phyloP scores from a whole-genome alignment of 2,888 invertebrate species.

The Callinectes sapidus region DNA sequence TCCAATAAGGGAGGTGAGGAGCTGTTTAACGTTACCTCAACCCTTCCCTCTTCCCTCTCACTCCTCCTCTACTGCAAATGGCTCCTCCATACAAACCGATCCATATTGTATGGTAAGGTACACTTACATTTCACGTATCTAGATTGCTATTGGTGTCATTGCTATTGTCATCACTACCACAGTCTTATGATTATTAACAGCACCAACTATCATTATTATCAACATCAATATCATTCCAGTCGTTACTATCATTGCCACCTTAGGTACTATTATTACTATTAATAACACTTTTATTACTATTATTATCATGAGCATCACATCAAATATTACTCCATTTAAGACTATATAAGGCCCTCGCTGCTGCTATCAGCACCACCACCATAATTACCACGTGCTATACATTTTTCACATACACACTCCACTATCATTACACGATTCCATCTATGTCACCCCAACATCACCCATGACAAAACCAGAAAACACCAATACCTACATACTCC shows the following conservation, averaged over 20 bases:
- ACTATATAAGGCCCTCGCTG: neutral
- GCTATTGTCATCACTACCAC: neutral
- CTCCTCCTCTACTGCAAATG: too few species aligned
- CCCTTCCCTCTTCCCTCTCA: too few species aligned
- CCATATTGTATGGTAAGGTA: too few species aligned
- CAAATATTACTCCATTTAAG: neutral
- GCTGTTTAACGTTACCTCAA: neutral
- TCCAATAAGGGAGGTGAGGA: neutral
- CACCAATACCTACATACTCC: neutral
- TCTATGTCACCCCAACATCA: too few species aligned
- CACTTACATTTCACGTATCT: neutral
- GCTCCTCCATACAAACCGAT: too few species aligned
- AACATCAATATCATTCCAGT: neutral
- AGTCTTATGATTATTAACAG: neutral
- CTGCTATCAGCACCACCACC: neutral
- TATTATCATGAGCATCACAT: too few species aligned
- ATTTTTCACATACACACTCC: too few species aligned
- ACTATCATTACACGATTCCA: too few species aligned
- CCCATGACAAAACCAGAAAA: neutral
- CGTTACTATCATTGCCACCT: neutral
- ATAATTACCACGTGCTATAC: neutral
- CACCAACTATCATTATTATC: neutral
- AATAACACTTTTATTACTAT: too few species aligned
- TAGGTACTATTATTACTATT: neutral
- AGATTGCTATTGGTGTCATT: neutral